Evolutionary conservation across 2,113 vertebrate species (phyloP), one percentile per base, ranked within the genome.

Genomic region (Phrynocephalus versicolor): DNA sequence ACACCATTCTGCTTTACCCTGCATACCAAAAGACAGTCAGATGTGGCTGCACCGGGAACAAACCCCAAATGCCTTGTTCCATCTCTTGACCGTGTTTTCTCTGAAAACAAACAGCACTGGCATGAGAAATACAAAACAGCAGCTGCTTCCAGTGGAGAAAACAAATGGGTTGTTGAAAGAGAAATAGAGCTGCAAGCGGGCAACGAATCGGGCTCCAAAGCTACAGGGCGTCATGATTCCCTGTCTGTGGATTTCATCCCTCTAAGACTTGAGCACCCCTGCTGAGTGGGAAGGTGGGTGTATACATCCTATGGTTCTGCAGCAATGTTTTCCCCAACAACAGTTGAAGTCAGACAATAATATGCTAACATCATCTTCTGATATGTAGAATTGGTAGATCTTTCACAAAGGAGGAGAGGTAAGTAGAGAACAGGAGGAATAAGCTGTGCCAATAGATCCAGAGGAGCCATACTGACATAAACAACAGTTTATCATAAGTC

Each of bases 141-240:
- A 85, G 62, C 58, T 19, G 85, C n/a, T 1, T 39, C 30, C 58
- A 25, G 55, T 19, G 25, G 33, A 74, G 30, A 74, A 88, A 83
- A 79, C 2, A 57, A 33, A 1, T 2, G n/a, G 41, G 85, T 81
- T 88, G 73, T 90, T 73, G 84, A 45, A 73, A 14, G 71, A 81
- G 55, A 39, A 18, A 18, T 13, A 39, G 58, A 85, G 55, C 14
- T 55, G 25, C 8, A 78, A 45, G 81, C 21, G 45, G 87, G 85
- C 9, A 57, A 57, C 58, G n/a, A n/a, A 71, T 55, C 27, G 23
- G 62, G 67, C 25, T 79, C 57, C 76, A 25, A 12, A 39, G 18
- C 37, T 21, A 25, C 57, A 27, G 2, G 5, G 0, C 25, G 1
- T 37, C 35, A 60, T 60, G 57, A 23, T 10, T 60, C 55, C 5